Evolutionary conservation across 2,888 invertebrate genomes (phyloP).

Genomic region (Lysandra coridon): DNA sequence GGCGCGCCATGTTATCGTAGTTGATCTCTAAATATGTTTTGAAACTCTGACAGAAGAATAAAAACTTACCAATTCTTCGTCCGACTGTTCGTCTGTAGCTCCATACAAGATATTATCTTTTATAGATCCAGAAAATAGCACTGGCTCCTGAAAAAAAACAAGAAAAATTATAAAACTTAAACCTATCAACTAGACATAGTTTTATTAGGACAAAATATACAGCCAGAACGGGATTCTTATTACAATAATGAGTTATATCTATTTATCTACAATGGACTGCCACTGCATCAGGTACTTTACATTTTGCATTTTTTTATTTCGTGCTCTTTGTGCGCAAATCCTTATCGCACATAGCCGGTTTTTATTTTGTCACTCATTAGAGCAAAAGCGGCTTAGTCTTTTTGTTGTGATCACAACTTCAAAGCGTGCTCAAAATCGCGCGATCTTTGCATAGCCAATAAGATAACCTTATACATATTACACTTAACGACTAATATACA

Average conservation of each 20-base stretch:
- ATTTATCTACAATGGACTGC: too few species aligned
- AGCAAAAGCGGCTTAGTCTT: neutral
- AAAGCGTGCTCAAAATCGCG: neutral
- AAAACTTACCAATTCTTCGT: constrained; percentile 48
- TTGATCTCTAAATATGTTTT: too few species aligned
- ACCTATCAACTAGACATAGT: neutral
- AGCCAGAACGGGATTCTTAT: too few species aligned
- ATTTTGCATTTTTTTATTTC: too few species aligned
- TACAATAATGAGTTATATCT: too few species aligned
- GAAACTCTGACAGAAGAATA: neutral
- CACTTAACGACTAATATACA: neutral
- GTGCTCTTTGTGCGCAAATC: too few species aligned
- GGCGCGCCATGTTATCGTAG: too few species aligned
- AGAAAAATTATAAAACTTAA: neutral
- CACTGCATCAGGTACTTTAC: too few species aligned
- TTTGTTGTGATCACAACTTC: neutral
- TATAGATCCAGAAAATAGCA: constrained; percentile 94
- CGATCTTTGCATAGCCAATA: neutral
- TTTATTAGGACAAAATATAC: too few species aligned
- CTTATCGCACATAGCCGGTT: too few species aligned
- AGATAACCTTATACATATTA: neutral
- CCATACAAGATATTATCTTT: constrained; percentile 96
- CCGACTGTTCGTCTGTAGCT: constrained; percentile 63
- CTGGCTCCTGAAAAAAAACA: constrained; percentile 85
- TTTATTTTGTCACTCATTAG: too few species aligned